Evolutionary conservation across 2,888 invertebrate genomes (phyloP).

Genomic region (Parapristionchus giblindavisi): DNA sequence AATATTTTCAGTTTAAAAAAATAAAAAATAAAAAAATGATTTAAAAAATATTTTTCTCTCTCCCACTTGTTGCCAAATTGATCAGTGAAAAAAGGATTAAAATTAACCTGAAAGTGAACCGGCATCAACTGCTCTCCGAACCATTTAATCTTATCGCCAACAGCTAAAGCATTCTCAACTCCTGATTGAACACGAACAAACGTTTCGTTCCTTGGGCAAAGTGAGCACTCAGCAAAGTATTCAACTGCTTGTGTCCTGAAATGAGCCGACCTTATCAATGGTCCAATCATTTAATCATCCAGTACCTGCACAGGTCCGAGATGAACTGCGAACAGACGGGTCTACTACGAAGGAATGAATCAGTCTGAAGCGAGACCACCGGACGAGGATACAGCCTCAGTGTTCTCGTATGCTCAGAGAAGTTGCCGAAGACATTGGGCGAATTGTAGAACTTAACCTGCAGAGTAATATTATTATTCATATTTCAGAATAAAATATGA

Average conservation of each 20-base stretch:
- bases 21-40: too few relatives aligned
- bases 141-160: constrained; percentile 99
- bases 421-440: constrained; percentile 93
- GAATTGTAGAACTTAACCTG: constrained; percentile 96
- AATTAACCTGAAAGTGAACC: constrained; percentile 85
- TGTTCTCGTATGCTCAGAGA: constrained; percentile 96
- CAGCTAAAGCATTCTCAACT: constrained; percentile 87
- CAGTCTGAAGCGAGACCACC: constrained; percentile 95
- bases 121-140: constrained; percentile 87
- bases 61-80: too few relatives aligned
- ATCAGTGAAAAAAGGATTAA: neutral
- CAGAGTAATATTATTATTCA: too few relatives aligned
- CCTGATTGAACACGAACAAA: constrained; percentile 97
- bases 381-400: constrained; percentile 94
- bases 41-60: too few relatives aligned
- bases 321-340: constrained; percentile 88
- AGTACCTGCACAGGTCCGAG: constrained; percentile 81
- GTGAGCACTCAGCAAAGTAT: constrained; percentile 96
- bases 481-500: too few relatives aligned
- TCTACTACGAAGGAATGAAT: constrained; percentile 85
- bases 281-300: too few relatives aligned
- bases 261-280: too few relatives aligned
- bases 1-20: too few relatives aligned
- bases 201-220: constrained; percentile 96
- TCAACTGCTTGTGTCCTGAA: constrained; percentile 83